These are phyloP conservation scores for Drosophila bifasciata DNA, from an alignment of 1,140 invertebrate genomes.

Conservation along the genomic window DNA sequence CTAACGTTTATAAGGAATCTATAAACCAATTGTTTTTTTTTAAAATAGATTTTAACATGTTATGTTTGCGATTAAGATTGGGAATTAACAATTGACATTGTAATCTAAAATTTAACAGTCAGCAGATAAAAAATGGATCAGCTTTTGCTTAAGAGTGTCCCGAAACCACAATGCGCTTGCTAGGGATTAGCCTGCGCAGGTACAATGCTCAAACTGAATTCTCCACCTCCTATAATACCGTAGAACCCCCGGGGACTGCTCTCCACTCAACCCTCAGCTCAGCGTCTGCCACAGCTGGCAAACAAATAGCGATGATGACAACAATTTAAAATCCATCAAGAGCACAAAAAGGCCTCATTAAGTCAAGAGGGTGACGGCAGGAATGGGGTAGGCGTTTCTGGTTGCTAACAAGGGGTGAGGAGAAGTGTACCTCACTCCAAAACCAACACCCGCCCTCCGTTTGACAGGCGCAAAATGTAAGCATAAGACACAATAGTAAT, in stretches of 20 bases:
- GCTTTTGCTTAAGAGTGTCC: slow-evolving; percentile 7
- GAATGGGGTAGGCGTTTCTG: slow-evolving; percentile 46
- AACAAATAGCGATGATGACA: slow-evolving; percentile 79
- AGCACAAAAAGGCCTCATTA: slow-evolving; percentile 83
- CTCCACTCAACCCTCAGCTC: slow-evolving; percentile 14
- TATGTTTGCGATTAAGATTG: too few relatives aligned
- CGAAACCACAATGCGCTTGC: slow-evolving; percentile 32
- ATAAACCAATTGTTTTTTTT: too few relatives aligned
- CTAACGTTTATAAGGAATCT: too few relatives aligned
- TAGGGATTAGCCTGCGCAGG: slow-evolving; percentile 44
- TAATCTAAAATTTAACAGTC: too few relatives aligned
- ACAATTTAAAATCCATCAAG: slow-evolving; percentile 83
- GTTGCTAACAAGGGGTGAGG: not conserved
- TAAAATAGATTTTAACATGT: too few relatives aligned
- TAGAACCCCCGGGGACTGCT: not conserved
- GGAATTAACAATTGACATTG: too few relatives aligned
- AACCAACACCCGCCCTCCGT: not conserved
- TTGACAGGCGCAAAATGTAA: slow-evolving; percentile 64
- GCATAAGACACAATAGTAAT: slow-evolving; percentile 84
- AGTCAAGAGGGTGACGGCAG: slow-evolving; percentile 77
- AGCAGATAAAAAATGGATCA: not conserved
- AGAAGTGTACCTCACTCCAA: not conserved
- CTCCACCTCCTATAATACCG: too few relatives aligned
- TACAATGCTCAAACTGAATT: not conserved
- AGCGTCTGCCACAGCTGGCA: slow-evolving; percentile 18